A percentile compares a stretch with the other conserved stretches of the same genome.
phyloP scores from a whole-genome alignment of 2,888 invertebrate genomes.

The Eurois occulta region DNA sequence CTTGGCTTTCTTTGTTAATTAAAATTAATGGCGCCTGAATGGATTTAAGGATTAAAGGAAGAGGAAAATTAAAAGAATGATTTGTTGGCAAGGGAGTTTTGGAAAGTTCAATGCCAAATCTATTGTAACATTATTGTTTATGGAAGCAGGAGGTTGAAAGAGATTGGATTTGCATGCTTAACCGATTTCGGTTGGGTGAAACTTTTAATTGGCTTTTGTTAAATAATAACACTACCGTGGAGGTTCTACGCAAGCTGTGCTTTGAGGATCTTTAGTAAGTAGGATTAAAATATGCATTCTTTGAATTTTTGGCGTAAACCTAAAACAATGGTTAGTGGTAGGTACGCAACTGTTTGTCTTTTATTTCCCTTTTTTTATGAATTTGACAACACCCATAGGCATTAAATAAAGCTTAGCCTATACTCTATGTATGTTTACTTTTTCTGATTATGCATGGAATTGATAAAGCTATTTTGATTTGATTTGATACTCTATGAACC shows the following conservation, averaged over 20 bases:
- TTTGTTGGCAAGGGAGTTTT: constrained; percentile 14
- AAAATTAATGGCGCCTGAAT: constrained; percentile 4
- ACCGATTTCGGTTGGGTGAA: neutral
- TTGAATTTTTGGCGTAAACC: neutral
- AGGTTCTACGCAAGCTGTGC: neutral
- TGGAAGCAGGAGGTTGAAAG: neutral
- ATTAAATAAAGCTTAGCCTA: neutral
- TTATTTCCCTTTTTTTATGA: neutral
- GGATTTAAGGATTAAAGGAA: constrained; percentile 7
- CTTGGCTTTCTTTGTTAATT: constrained; percentile 31
- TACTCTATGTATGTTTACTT: no score
- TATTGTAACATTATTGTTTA: constrained; percentile 10
- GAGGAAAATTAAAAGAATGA: constrained; percentile 10
- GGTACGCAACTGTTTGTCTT: neutral
- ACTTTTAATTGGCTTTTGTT: constrained; percentile 6
- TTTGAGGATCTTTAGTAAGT: neutral
- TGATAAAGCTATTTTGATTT: no score
- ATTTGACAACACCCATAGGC: neutral
- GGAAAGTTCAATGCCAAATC: constrained; percentile 19
- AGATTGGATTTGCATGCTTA: constrained; percentile 11
- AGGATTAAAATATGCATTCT: neutral
- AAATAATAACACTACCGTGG: neutral
- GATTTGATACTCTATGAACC: no score
- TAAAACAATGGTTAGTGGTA: no score
- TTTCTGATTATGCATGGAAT: no score